Evolutionary conservation across 2,888 invertebrate species (phyloP), one percentile per base, ranked within the genome.

Genomic region (Toxonevra muliebris): DNA sequence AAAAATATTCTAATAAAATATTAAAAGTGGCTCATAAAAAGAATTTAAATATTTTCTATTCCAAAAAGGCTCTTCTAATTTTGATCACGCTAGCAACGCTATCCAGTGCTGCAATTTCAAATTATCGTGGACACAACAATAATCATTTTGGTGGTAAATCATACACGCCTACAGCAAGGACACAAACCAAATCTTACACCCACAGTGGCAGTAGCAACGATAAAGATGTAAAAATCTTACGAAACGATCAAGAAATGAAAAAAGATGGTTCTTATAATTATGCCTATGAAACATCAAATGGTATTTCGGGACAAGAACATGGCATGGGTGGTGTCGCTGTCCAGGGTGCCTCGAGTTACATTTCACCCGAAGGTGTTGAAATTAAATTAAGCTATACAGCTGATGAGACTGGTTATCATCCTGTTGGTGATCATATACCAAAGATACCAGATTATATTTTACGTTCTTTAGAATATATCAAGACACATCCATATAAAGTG

Each of bases 391-490:
- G 68, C 62, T 81, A 80, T 74, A 75, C 79, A 48, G 81, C 81
- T 57, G 82, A 81, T 64, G 82, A 80, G 50, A 77, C 68, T 30
- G 81, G 81, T 17, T 81, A 80, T 54, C 81, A 81, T 75, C 76
- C 81, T 1, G 74, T 77, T 0, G 81, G 81, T 30, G 78, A 81
- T 68, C 81, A 81, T 59, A 79, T 81, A 66, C 82, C 82, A 55
- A 75, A 81, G 68, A 76, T 76, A 13, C 81, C 81, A 7, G 80
- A 81, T 65, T 81, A 81, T 42, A 80, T 81, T 20, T 43, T 79
- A 10, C 76, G 77, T 15, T 61, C 82, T 1, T 60, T 81, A 70
- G 81, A 79, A 53, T 81, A 81, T 42, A 81, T 81, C 53, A 76
- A 80, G n/a, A 74, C 74, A 19, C 81, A 81, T 77, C 81, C 81